phyloP scores from a whole-genome alignment of 2,888 invertebrate genomes.

The Plagiodera versicolora region DNA sequence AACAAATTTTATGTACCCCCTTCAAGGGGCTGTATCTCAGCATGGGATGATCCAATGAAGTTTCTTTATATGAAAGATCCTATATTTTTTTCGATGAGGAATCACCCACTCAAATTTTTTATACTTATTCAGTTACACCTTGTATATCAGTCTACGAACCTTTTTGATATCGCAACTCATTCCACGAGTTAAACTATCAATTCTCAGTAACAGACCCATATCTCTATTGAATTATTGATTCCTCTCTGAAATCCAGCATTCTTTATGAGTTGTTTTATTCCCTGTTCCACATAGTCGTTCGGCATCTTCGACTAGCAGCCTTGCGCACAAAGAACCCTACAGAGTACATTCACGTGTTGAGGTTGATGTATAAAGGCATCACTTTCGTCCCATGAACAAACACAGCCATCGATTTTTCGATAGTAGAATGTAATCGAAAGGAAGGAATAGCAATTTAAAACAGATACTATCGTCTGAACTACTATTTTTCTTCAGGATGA shows the following conservation, averaged over 20 bases:
- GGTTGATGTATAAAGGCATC: not conserved
- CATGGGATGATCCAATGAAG: too few relatives aligned
- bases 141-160: too few relatives aligned
- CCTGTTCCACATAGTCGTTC: not conserved
- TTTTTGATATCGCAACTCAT: too few relatives aligned
- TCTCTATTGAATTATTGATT: not conserved
- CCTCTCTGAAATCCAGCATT: not conserved
- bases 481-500: too few relatives aligned
- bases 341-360: not conserved
- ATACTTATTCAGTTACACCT: too few relatives aligned
- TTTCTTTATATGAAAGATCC: too few relatives aligned
- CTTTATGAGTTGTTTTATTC: not conserved
- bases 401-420: not conserved
- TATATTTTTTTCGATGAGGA: too few relatives aligned
- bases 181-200: too few relatives aligned
- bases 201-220: not conserved
- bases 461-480: not conserved
- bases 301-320: not conserved
- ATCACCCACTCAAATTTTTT: too few relatives aligned
- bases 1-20: too few relatives aligned
- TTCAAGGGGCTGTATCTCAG: too few relatives aligned
- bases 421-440: not conserved
- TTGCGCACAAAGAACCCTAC: not conserved
- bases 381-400: not conserved
- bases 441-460: not conserved